phyloP scores from a whole-genome alignment of 1,140 invertebrate genomes.

The Maconellicoccus hirsutus region DNA sequence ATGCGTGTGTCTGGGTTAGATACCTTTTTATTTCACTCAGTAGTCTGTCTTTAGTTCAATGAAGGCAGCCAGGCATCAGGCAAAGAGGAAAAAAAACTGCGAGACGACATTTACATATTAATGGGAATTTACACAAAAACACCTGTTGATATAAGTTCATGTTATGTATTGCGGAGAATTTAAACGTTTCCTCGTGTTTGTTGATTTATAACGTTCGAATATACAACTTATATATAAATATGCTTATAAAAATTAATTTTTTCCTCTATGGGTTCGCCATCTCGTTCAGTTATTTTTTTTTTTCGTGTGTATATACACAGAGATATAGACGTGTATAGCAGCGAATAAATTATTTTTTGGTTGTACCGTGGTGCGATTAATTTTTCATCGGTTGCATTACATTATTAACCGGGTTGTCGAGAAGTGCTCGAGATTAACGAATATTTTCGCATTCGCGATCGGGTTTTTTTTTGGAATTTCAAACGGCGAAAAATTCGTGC shows the following conservation, averaged over 20 bases:
- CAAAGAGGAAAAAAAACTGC: background rate
- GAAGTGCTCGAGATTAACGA: too few species aligned
- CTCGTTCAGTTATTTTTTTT: too few species aligned
- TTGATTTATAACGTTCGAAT: background rate
- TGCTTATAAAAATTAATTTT: background rate
- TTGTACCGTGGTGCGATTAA: background rate
- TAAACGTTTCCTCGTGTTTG: conserved; percentile 8
- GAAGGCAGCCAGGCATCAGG: background rate
- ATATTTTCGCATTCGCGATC: too few species aligned
- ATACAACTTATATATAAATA: background rate
- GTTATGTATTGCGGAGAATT: background rate
- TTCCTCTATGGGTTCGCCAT: too few species aligned
- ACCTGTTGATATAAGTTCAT: background rate
- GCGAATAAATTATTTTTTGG: background rate
- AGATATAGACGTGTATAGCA: too few species aligned
- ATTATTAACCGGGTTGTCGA: too few species aligned
- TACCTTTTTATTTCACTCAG: background rate
- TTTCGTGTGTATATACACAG: background rate
- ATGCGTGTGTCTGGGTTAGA: background rate
- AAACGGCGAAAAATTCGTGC: too few species aligned
- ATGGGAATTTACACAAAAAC: conserved; percentile 7
- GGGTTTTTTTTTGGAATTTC: too few species aligned
- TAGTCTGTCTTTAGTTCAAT: background rate
- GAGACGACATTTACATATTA: conserved; percentile 9
- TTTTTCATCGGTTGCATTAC: background rate